Conservation (phyloP, 2,797 vertebrate genomes). For the Synanceia verrucosa region DNA sequence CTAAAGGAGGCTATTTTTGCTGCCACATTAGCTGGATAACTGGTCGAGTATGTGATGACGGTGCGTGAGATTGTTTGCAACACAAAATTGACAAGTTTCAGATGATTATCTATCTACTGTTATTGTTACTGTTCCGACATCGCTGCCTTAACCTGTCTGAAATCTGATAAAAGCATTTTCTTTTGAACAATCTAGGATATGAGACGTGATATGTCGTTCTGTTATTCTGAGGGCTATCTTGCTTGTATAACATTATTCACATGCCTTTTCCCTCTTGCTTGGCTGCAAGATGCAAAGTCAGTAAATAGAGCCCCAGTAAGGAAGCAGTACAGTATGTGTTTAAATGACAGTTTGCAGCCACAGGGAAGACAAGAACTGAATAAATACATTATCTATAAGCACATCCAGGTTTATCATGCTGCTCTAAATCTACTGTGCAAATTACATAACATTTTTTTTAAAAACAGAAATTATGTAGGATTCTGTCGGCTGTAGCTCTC, state of each 20-base stretch:
- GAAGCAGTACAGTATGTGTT: neutral
- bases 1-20: neutral
- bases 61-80: slow-evolving; percentile 13
- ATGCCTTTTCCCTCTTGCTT: neutral
- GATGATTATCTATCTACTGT: neutral
- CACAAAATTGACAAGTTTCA: slow-evolving; percentile 4
- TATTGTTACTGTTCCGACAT: neutral
- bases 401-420: slow-evolving; percentile 17
- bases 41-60: slow-evolving; percentile 24
- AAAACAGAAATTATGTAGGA: slow-evolving; percentile 33
- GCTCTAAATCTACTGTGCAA: slow-evolving; percentile 29
- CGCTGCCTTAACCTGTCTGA: neutral
- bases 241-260: slow-evolving; percentile 14
- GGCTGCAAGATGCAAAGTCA: neutral
- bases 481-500: neutral
- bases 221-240: neutral
- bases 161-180: neutral
- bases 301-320: neutral
- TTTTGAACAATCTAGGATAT: neutral
- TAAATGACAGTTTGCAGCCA: slow-evolving; percentile 3
- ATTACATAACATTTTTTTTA: slow-evolving; percentile 47
- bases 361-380: slow-evolving; percentile 7
- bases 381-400: neutral
- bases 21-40: neutral
- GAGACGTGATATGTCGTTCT: neutral